Conservation (phyloP, 2,888 invertebrate species). For the Andricus curvator region DNA sequence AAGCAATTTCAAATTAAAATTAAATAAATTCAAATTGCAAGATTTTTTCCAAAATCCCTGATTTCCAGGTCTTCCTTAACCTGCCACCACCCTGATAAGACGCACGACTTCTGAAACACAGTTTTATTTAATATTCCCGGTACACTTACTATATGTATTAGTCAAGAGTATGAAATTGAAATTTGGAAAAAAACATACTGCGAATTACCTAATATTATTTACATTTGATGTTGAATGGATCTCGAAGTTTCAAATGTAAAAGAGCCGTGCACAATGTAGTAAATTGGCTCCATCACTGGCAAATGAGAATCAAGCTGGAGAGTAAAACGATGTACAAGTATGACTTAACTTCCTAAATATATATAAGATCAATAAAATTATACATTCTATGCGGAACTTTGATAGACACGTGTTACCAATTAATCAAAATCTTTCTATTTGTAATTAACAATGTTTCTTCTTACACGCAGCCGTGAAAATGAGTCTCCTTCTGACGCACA, state of each 20-base stretch:
- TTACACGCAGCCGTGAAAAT: neutral
- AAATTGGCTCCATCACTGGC: neutral
- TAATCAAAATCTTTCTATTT: neutral
- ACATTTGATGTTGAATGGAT: neutral
- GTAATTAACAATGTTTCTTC: conserved; percentile 12
- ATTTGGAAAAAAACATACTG: conserved; percentile 14
- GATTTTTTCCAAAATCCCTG: too few species aligned
- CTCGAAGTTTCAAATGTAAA: conserved; percentile 9
- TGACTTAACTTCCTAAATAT: conserved; percentile 23
- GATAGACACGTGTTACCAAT: neutral
- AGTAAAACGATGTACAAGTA: conserved; percentile 1
- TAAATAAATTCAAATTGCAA: too few species aligned
- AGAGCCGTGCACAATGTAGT: neutral
- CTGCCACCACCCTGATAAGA: neutral
- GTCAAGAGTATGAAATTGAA: conserved; percentile 7
- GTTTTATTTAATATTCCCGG: conserved; percentile 18
- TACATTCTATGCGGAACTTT: neutral
- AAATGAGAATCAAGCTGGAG: neutral
- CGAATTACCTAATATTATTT: conserved; percentile 14
- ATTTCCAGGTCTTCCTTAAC: too few species aligned
- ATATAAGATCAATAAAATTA: conserved; percentile 24
- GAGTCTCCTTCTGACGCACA: neutral
- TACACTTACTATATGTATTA: conserved; percentile 21
- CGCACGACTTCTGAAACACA: conserved; percentile 10
- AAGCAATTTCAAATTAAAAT: too few species aligned